Evolutionary conservation across 2,113 vertebrate species (phyloP), one percentile per base, ranked within the genome.

Genomic region (Dromaius novaehollandiae): DNA sequence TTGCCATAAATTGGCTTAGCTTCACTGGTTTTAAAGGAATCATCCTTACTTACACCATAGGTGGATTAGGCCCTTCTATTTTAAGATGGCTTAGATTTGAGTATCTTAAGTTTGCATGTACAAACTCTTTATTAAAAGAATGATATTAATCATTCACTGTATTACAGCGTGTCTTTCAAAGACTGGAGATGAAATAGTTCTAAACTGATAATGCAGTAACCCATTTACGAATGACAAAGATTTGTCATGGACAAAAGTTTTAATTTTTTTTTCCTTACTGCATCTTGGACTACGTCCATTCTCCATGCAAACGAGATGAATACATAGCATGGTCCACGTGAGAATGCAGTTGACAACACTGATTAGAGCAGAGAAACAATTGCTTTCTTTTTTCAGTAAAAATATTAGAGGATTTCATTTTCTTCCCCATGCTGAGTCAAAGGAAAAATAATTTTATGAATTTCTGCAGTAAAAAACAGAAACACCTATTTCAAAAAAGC

Each of bases 241-340:
- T 46, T 86, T 66, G 11, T 20, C 32, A 48, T 18, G 7, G 15
- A 38, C 48, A 36, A n/a, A 61, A 73, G 4, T 86, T 69, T 20
- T 1, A 26, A 7, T 58, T 38, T 60, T n/a, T n/a, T 46, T 42
- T 8, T 13, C 30, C 8, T 21, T 3, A 44, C 7, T 71, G 7
- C 2, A 11, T n/a, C 56, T 60, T 38, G 73, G 14, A 14, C 50
- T 48, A 16, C 21, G 4, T 50, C 42, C 5, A 0, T 77, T 89
- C 58, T 69, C 60, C 7, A 0, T 5, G 7, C 32, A 58, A 44
- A 32, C 13, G 17, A 32, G 51, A 10, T 7, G 51, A 73, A 32
- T 1, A 1, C 5, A 0, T 25, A 50, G 71, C 0, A 0, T 13
- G 66, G 32, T 9, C 20, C 2, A 20, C 1, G 44, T 64, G 26